Conservation (phyloP, 2,113 vertebrate species). For the Nothoprocta perdicaria region DNA sequence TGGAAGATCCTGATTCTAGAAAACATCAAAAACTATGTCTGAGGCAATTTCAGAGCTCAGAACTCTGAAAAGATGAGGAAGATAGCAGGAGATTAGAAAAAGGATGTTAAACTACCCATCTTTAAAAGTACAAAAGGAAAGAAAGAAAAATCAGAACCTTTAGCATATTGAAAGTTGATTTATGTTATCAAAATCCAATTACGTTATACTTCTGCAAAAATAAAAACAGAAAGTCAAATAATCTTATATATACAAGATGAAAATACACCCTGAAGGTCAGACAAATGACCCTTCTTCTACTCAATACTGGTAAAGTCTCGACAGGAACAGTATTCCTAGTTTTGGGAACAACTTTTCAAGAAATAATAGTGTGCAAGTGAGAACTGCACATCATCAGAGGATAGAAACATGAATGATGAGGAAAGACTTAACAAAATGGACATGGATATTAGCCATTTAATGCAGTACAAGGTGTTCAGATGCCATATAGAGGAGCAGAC, state of each 20-base stretch:
- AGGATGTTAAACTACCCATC: neutral
- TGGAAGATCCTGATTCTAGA: neutral
- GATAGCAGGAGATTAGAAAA: neutral
- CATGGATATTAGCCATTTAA: neutral
- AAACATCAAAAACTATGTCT: neutral
- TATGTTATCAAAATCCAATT: neutral
- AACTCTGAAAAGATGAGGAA: neutral
- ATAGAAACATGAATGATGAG: neutral
- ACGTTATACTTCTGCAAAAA: neutral
- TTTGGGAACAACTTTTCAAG: neutral
- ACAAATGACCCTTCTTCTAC: neutral
- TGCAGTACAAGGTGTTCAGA: neutral
- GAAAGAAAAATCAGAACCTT: no score
- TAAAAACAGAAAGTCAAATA: neutral
- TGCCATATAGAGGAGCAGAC: neutral
- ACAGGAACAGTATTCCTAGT: neutral
- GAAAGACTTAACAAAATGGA: neutral
- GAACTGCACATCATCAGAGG: neutral
- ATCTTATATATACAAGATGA: neutral
- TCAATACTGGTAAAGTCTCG: neutral
- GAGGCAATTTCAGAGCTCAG: neutral
- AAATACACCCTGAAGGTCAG: neutral
- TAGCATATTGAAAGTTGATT: no score
- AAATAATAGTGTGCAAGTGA: neutral
- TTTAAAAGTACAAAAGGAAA: neutral